Base-by-base conservation (phyloP, 2,797 vertebrate genomes). In the Chromobotia macracanthus region DNA sequence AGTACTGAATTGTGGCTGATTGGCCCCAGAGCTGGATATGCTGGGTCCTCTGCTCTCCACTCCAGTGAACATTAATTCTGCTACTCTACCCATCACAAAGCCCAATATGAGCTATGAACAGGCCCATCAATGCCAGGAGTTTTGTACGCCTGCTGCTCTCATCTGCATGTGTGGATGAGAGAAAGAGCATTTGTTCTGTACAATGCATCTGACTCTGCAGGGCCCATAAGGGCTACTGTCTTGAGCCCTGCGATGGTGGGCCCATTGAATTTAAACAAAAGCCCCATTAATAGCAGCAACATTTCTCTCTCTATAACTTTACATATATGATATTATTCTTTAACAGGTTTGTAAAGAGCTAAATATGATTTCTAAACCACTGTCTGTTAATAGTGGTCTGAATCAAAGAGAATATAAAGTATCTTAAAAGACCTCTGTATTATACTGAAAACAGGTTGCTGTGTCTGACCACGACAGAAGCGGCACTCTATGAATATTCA, bases 401-500 rank as follows among this genome's bases (percentile, higher is more conserved):
- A 70, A 70, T 60, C 38, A 48, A 23, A 69, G 19, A 50, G 46
- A 77, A 38, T 6, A 15, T 23, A 51, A 65, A 70, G 50, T 5
- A 7, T 67, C 68, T 55, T 19, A 55, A 53, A 16, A 51, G 4
- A 53, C 51, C 51, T 53, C 51, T n/a, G 16, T 13, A 15, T n/a
- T 0, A 18, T 19, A 53, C 2, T 35, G 31, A 25, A 8, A 46
- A 16, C 25, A 15, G 41, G 15, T 9, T 60, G 35, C 38, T 25
- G 63, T 51, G 12, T 63, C 63, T 66, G 48, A 50, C 41, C 19
- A 51, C 48, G 31, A 72, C 66, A 81, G 19, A 51, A 50, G 35
- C 61, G n/a, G 58, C 72, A n/a, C 21, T 67, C 73, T 66, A 72
- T 85, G 79, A 71, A 83, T 80, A 79, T 82, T 81, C 77, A 82